Evolutionary conservation across 2,113 vertebrate genomes (phyloP).

Genomic region (Hippocampus comes): DNA sequence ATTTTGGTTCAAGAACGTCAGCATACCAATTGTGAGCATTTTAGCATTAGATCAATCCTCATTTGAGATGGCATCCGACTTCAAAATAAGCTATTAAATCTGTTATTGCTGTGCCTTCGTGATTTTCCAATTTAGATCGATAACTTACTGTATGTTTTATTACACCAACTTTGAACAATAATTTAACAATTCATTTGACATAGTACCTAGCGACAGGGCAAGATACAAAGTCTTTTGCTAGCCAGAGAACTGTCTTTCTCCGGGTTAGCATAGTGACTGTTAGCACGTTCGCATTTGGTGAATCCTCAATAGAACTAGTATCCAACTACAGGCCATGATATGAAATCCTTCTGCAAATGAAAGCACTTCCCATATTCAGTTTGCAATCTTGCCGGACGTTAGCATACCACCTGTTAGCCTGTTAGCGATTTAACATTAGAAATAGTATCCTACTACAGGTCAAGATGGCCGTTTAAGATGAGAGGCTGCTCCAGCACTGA

Average conservation of each 20-base stretch:
- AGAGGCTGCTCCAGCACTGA: background rate
- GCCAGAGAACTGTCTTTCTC: too few relatives aligned
- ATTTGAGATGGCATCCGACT: background rate
- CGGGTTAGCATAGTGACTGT: too few relatives aligned
- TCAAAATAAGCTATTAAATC: background rate
- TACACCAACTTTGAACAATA: too few relatives aligned
- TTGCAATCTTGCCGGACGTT: background rate
- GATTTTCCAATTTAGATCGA: background rate
- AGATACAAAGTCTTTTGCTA: too few relatives aligned
- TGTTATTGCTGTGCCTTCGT: background rate
- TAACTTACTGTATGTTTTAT: too few relatives aligned
- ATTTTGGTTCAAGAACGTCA: background rate
- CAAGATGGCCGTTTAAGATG: background rate
- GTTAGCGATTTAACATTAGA: background rate
- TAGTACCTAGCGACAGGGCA: too few relatives aligned
- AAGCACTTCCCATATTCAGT: background rate
- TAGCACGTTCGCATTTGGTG: background rate
- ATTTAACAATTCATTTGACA: too few relatives aligned
- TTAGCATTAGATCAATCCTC: background rate
- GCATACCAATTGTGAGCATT: background rate
- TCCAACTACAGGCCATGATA: background rate
- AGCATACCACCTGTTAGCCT: background rate
- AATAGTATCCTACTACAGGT: background rate
- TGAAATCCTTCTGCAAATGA: background rate
- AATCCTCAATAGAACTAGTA: background rate